Conservation (phyloP, 2,113 vertebrate genomes). For the Brachyhypopomus gauderio region DNA sequence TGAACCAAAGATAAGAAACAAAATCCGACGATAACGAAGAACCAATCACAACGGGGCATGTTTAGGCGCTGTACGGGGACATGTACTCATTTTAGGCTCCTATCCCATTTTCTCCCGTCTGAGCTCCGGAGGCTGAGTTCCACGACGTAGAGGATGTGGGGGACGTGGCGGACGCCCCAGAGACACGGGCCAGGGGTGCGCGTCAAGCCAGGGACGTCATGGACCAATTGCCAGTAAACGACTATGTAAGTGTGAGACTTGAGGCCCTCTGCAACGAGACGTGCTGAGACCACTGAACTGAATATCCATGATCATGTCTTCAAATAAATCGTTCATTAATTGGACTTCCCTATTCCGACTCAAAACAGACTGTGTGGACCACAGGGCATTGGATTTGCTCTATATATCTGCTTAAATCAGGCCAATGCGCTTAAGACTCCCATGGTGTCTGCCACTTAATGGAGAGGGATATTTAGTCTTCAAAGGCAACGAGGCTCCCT, state of each 20-base stretch:
- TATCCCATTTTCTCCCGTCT: background rate
- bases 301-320: constrained; percentile 55
- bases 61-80: background rate
- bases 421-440: constrained; percentile 76
- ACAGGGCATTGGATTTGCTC: constrained; percentile 75
- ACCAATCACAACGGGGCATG: background rate
- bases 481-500: constrained; percentile 71
- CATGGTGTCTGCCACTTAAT: constrained; percentile 76
- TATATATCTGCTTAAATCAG: constrained; percentile 80
- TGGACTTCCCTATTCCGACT: constrained; percentile 62
- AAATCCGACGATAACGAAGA: background rate
- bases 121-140: constrained; percentile 62
- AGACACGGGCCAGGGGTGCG: constrained; percentile 64
- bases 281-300: constrained; percentile 12
- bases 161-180: constrained; percentile 58
- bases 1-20: background rate
- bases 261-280: background rate
- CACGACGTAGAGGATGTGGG: constrained; percentile 59
- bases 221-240: constrained; percentile 69
- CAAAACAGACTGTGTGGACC: constrained; percentile 75
- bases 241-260: constrained; percentile 71
- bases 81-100: background rate
- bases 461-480: constrained; percentile 76
- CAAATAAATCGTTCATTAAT: constrained; percentile 77
- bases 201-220: constrained; percentile 72